Percentiles rank a stretch among this genome's conserved stretches.
phyloP scores from a whole-genome alignment of 1,140 invertebrate species.

The Anthonomus grandis region DNA sequence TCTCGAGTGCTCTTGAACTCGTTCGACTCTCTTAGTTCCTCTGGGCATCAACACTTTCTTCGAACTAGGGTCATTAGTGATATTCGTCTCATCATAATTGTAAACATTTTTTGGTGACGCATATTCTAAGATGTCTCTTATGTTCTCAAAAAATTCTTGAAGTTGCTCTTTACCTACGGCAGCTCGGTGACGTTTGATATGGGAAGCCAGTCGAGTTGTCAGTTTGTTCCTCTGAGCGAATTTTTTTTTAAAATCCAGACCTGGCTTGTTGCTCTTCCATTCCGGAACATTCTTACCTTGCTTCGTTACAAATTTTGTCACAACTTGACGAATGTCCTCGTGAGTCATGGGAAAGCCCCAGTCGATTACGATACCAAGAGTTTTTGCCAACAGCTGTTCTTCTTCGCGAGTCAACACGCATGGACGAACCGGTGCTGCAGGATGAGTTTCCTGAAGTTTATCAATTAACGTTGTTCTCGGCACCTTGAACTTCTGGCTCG shows the following conservation, averaged over 20 bases:
- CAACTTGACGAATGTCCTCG: too few relatives aligned
- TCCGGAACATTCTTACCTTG: neutral
- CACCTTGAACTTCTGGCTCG: neutral
- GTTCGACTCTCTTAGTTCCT: conserved; percentile 14
- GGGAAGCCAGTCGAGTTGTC: neutral
- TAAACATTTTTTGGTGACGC: conserved; percentile 5
- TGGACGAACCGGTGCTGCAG: neutral
- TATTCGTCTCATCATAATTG: conserved; percentile 28
- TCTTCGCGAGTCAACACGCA: neutral
- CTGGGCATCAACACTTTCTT: conserved; percentile 23
- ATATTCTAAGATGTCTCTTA: neutral
- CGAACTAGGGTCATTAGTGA: conserved; percentile 24
- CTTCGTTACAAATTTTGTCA: too few relatives aligned
- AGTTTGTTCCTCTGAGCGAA: too few relatives aligned
- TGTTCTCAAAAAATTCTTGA: conserved; percentile 15
- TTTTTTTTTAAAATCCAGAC: neutral
- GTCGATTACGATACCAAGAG: neutral
- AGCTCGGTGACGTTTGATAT: neutral
- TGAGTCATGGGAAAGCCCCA: neutral
- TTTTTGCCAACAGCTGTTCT: conserved; percentile 1
- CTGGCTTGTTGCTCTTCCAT: conserved; percentile 1
- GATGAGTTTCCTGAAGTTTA: neutral
- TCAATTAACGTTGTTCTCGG: neutral
- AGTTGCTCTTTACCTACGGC: neutral
- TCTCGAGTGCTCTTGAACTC: conserved; percentile 22